These are phyloP conservation scores for Eremobia ochroleuca DNA, from an alignment of 2,888 invertebrate genomes.

Conservation along the genomic window DNA sequence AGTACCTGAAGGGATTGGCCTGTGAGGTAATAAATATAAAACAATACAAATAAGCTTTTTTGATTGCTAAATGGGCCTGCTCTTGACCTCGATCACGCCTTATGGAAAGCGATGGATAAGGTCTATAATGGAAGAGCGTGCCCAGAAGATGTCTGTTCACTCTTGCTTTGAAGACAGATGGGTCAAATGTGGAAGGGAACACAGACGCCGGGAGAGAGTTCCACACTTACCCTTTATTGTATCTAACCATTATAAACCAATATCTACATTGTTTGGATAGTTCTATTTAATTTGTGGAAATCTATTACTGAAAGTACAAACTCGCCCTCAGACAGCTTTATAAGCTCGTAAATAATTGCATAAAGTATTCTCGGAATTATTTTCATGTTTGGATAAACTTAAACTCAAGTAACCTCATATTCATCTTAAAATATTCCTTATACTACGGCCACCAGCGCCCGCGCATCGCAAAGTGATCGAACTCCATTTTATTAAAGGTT, in stretches of 20 bases:
- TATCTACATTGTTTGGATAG: neutral
- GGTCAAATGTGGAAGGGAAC: no score
- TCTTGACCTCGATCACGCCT: no score
- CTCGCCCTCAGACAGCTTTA: neutral
- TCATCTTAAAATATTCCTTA: conserved; percentile 67
- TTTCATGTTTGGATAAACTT: neutral
- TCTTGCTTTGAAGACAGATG: no score
- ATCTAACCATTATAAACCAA: neutral
- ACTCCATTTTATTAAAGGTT: conserved; percentile 86
- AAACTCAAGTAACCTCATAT: neutral
- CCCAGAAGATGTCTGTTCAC: no score
- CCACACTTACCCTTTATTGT: neutral
- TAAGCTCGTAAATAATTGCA: neutral
- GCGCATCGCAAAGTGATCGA: conserved; percentile 85
- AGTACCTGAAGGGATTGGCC: neutral
- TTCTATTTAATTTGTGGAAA: neutral
- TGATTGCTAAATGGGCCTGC: no score
- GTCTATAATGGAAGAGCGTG: no score
- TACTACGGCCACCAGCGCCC: conserved; percentile 81
- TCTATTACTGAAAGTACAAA: neutral
- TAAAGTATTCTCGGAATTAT: neutral
- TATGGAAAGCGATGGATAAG: no score
- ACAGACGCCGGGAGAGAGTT: no score
- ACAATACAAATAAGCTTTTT: neutral
- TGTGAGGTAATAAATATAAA: no score